Evolutionary conservation across 2,888 invertebrate species (phyloP), one percentile per base, ranked within the genome.

Genomic region (Laspeyria flexula): DNA sequence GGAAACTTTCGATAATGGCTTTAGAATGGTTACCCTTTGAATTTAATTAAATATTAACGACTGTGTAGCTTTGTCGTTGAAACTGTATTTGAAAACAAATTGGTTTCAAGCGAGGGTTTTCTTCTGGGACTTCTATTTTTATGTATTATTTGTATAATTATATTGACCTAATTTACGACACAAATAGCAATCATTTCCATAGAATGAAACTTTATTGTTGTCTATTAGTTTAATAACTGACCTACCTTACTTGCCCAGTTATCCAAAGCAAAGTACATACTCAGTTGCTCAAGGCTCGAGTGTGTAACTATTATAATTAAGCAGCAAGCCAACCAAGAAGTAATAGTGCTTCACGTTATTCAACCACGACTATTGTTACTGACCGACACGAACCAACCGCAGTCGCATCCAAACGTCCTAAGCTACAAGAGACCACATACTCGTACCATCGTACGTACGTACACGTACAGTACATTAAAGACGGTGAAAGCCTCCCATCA

Each of bases 1-100:
- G 44, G 55, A 42, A 60, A 65, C 60, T 64, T 50, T 55, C 41
- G 46, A 64, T 65, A 64, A 67, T 64, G 55, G 40, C 31, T 57
- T 43, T 56, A 29, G 49, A 64, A 65, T 56, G 56, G 54, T 54
- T 25, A 34, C 16, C 52, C 39, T 64, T 47, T 41, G 46, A 52
- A 55, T 53, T 64, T 35, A 41, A 47, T 54, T 41, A 12, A 15
- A 34, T 34, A 49, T 52, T 47, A 38, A 54, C 10, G 15, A 43
- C 33, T 52, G 11, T 12, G 7, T 35, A 13, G 29, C 21, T 31
- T 23, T 9, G 12, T 12, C 21, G 15, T 34, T 29, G 39, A 43
- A 15, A 30, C 25, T 43, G 21, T 37, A 21, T 1, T 37, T 21
- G 34, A 6, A 7, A 6, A 37, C 37, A 21, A 21, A 37, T 37